Evolutionary conservation across 2,888 invertebrate species (phyloP), one percentile per base, ranked within the genome.

Genomic region (Lobophora halterata): DNA sequence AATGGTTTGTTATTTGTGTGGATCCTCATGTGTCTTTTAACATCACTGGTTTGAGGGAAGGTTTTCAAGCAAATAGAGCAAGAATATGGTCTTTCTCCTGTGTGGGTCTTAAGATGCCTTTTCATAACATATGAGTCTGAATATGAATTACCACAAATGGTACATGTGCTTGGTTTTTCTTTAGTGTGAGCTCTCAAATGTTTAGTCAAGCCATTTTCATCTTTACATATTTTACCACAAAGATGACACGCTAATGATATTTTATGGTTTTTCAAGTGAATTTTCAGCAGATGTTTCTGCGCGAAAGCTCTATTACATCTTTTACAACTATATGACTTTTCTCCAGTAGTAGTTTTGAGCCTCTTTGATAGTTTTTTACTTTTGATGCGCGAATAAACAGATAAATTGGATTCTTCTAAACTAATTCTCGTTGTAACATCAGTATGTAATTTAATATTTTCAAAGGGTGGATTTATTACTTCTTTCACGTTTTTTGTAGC

Each of bases 1-100:
- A 29, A 43, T 7, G 20, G 28, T 7, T 43, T 43, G 7, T 33
- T 21, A 3, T 32, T 20, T 2, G 38, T 17, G 17, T 39, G 40
- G 11, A 28, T 23, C 12, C 23, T 35, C 23, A 28, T 28, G 11
- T 35, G 35, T n/a, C 23, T 35, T 12, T 28, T 16, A 1, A 35
- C 16, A 10, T 28, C 17, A 7, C 28, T 28, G 1, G 27, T 28
- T 23, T 16, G 10, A 16, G 28, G 12, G 12, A 35, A 35, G 11
- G 35, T 7, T 23, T 27, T 35, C 2, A 21, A 17, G 8, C 35
- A 35, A 23, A 35, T 4, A 1, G 3, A 3, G 17, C 35, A 35
- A 3, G 4, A 8, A 17, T 23, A 19, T 6, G 27, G 8, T 7
- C 12, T 35, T n/a, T 21, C 12, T 23, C 16, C 27, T 7, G 35